Percentiles rank a stretch among this genome's conserved stretches.
Conservation (phyloP, 2,113 vertebrate genomes). For the Rhinichthys klamathensis region DNA sequence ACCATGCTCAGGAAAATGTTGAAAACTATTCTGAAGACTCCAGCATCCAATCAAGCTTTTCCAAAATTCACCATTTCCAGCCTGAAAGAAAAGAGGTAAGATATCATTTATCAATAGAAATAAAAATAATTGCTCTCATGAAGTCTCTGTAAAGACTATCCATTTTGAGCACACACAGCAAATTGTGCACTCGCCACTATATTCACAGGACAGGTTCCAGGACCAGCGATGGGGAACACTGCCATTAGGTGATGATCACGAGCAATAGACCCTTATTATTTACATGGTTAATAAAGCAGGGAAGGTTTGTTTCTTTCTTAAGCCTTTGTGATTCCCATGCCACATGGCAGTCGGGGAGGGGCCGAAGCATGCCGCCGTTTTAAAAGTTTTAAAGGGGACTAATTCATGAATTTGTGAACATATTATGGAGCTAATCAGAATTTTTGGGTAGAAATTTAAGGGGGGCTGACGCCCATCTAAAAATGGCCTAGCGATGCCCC, state of each 20-base stretch:
- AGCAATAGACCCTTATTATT: neutral
- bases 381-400: too few species aligned
- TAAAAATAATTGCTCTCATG: too few species aligned
- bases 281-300: neutral
- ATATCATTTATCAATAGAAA: neutral
- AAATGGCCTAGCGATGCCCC: too few species aligned
- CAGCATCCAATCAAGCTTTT: neutral
- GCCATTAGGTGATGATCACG: neutral
- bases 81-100: conserved; percentile 10
- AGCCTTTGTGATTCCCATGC: neutral
- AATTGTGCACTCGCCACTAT: neutral
- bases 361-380: too few species aligned
- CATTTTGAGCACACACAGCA: too few species aligned
- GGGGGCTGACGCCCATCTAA: too few species aligned
- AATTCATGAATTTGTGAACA: too few species aligned
- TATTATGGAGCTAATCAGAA: too few species aligned
- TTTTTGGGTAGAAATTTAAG: too few species aligned
- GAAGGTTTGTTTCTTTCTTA: neutral
- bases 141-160: too few species aligned
- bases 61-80: neutral
- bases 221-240: neutral
- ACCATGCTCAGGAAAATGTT: neutral
- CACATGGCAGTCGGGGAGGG: neutral
- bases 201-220: neutral
- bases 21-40: neutral